phyloP scores from a whole-genome alignment of 2,797 vertebrate species.

The Hoplostethus mediterraneus region DNA sequence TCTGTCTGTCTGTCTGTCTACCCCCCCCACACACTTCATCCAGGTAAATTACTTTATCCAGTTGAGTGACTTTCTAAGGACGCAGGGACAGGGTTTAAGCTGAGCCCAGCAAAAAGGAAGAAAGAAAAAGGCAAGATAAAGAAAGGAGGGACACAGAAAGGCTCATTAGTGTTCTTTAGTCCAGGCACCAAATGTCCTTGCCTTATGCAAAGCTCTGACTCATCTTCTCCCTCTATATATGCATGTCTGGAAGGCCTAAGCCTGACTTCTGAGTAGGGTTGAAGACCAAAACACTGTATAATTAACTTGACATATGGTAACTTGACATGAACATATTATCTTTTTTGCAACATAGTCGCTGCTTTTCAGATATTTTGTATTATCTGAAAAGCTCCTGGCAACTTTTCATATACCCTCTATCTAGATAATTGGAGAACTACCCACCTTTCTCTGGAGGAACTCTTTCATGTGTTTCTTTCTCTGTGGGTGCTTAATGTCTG shows the following conservation, averaged over 20 bases:
- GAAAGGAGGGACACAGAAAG: slow-evolving; percentile 60
- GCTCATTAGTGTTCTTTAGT: slow-evolving; percentile 73
- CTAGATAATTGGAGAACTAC: neutral
- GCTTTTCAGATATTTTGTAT: slow-evolving; percentile 14
- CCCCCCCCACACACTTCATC: slow-evolving; percentile 47
- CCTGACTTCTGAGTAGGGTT: slow-evolving; percentile 1
- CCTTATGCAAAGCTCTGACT: slow-evolving; percentile 67
- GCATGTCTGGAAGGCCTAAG: slow-evolving; percentile 48
- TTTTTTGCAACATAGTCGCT: slow-evolving; percentile 13
- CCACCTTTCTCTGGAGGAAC: neutral
- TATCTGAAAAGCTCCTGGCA: slow-evolving; percentile 11
- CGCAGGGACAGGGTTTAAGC: slow-evolving; percentile 64
- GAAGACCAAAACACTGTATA: neutral
- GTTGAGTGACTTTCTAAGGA: slow-evolving; percentile 81
- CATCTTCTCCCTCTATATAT: slow-evolving; percentile 56
- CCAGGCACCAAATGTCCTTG: slow-evolving; percentile 62
- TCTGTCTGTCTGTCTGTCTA: neutral
- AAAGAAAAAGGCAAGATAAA: slow-evolving; percentile 64
- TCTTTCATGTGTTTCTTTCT: neutral
- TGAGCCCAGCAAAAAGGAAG: slow-evolving; percentile 64
- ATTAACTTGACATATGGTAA: no score
- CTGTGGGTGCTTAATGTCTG: slow-evolving; percentile 9
- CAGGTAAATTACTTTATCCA: slow-evolving; percentile 84
- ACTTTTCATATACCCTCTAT: slow-evolving; percentile 27
- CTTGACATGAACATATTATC: neutral